These are phyloP conservation scores for Lasioglossum zephyrum DNA, from an alignment of 2,888 invertebrate species.

Conservation along the genomic window DNA sequence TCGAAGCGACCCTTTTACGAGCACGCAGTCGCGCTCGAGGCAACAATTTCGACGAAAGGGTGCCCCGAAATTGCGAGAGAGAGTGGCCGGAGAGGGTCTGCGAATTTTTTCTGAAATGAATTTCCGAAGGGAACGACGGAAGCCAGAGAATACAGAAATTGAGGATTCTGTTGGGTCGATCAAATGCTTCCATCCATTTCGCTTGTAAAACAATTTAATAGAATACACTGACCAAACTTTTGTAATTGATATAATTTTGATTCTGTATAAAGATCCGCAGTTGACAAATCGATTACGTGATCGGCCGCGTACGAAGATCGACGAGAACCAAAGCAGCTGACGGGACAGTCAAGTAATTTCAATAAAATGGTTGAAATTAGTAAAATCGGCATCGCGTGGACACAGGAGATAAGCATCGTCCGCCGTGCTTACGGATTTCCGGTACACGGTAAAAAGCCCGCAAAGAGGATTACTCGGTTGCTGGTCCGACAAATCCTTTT, in stretches of 20 bases:
- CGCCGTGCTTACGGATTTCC: slow-evolving; percentile 10
- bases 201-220: no score
- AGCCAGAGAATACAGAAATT: not conserved
- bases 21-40: slow-evolving; percentile 3
- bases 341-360: no score
- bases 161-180: not conserved
- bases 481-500: slow-evolving; percentile 27
- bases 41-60: not conserved
- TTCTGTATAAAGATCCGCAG: no score
- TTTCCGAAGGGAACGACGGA: not conserved
- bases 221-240: no score
- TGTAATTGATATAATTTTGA: no score
- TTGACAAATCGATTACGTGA: no score
- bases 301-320: no score
- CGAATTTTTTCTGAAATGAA: not conserved
- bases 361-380: not conserved
- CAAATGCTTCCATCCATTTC: not conserved
- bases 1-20: slow-evolving; percentile 7
- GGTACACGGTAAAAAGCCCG: slow-evolving; percentile 26
- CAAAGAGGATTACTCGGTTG: slow-evolving; percentile 33
- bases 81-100: not conserved
- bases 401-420: no score
- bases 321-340: no score
- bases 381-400: not conserved
- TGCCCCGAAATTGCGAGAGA: not conserved